Conservation (phyloP, 2,888 invertebrate genomes). For the Taenaris catops region DNA sequence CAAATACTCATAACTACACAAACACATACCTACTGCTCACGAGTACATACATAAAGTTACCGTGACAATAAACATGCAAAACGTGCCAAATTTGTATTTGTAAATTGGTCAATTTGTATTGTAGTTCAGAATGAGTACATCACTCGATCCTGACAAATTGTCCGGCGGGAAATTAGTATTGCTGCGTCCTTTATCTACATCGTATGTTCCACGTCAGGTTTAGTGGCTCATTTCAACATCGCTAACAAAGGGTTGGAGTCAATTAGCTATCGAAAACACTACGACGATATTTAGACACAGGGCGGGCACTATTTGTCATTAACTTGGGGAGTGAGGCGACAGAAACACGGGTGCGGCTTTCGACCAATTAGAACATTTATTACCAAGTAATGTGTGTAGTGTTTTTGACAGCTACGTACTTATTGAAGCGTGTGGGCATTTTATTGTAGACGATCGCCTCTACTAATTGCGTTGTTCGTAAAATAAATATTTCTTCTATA, state of each 20-base stretch:
- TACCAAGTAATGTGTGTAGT: conserved; percentile 28
- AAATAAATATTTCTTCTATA: no score
- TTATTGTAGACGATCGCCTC: conserved; percentile 2
- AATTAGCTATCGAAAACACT: conserved; percentile 70
- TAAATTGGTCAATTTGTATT: conserved; percentile 6
- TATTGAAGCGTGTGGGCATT: conserved; percentile 2
- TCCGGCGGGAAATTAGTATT: conserved; percentile 10
- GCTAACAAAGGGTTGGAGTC: conserved; percentile 66
- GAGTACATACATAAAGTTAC: no score
- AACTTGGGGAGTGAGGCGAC: conserved; percentile 74
- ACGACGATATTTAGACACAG: conserved; percentile 55
- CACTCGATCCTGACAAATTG: conserved; percentile 11
- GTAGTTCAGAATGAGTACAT: conserved; percentile 7
- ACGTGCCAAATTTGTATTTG: not conserved
- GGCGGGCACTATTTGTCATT: conserved; percentile 67
- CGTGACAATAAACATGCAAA: not conserved
- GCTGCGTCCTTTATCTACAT: conserved; percentile 9
- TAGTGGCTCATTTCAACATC: conserved; percentile 47
- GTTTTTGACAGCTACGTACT: conserved; percentile 19
- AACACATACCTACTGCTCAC: no score
- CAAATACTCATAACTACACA: no score
- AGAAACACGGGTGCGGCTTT: conserved; percentile 63
- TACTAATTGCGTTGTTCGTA: no score
- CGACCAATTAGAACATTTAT: conserved; percentile 63
- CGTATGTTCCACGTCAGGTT: conserved; percentile 38